These are phyloP conservation scores for Peromyscus eremicus DNA, from an alignment of 2,797 vertebrate genomes.

Conservation along the genomic window DNA sequence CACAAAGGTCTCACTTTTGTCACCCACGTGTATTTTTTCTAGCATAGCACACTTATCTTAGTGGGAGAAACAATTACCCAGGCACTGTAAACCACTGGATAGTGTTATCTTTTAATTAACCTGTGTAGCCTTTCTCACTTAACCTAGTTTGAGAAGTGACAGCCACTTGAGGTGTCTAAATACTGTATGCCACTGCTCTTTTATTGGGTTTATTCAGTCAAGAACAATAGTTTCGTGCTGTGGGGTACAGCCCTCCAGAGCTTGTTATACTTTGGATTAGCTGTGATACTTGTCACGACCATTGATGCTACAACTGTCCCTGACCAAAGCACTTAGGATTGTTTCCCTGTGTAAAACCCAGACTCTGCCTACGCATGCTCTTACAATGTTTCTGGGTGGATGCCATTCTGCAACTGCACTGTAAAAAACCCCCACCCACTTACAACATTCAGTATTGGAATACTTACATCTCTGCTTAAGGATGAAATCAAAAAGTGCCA, in stretches of 20 bases:
- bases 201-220: constrained; percentile 68
- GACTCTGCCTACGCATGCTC: background rate
- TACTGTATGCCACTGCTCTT: constrained; percentile 20
- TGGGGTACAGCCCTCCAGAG: background rate
- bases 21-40: constrained; percentile 35
- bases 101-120: constrained; percentile 89
- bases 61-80: constrained; percentile 81
- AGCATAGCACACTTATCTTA: constrained; percentile 77
- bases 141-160: constrained; percentile 79
- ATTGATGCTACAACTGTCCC: background rate
- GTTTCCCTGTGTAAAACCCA: background rate
- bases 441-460: background rate
- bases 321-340: background rate
- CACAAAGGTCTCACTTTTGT: constrained; percentile 70
- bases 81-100: constrained; percentile 81
- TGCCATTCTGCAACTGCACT: background rate
- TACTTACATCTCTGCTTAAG: background rate
- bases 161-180: constrained; percentile 66
- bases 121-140: constrained; percentile 82
- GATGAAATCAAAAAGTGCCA: background rate
- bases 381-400: background rate
- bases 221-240: constrained; percentile 57
- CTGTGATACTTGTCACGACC: background rate
- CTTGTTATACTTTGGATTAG: background rate
- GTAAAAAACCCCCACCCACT: background rate